A percentile compares a stretch with the other conserved stretches of the same genome.
Evolutionary conservation across 2,797 vertebrate species (phyloP).

Genomic region (Sebastes dallii): DNA sequence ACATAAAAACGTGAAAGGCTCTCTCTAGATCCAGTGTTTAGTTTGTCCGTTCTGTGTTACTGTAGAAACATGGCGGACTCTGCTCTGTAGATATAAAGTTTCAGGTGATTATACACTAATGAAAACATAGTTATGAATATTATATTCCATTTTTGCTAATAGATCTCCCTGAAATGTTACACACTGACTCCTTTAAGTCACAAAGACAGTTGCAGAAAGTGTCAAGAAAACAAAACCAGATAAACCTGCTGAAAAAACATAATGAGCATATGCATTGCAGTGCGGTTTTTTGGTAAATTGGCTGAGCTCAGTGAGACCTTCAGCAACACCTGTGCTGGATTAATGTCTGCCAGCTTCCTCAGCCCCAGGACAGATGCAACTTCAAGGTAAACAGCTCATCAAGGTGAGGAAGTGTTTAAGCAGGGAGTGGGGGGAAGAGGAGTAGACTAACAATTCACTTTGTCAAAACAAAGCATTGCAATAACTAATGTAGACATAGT

Average conservation of each 20-base stretch:
- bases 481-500: background rate
- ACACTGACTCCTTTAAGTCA: background rate
- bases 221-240: background rate
- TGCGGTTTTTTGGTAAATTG: background rate
- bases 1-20: too few relatives aligned
- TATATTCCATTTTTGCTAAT: too few relatives aligned
- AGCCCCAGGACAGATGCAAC: constrained; percentile 25
- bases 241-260: background rate
- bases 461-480: background rate
- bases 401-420: background rate
- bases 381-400: constrained; percentile 29
- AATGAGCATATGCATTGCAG: background rate
- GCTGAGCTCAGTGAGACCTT: constrained; percentile 2
- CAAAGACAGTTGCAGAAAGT: background rate
- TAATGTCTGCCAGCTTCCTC: background rate
- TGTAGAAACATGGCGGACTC: too few relatives aligned
- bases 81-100: too few relatives aligned
- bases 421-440: background rate
- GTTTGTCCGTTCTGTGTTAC: too few relatives aligned
- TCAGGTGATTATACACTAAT: too few relatives aligned
- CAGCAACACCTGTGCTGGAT: constrained; percentile 27
- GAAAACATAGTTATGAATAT: too few relatives aligned
- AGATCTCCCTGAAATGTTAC: too few relatives aligned
- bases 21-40: too few relatives aligned
- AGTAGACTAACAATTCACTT: background rate